Base-by-base conservation (phyloP, 2,888 invertebrate species). In the Holacanthella duospinosa region DNA sequence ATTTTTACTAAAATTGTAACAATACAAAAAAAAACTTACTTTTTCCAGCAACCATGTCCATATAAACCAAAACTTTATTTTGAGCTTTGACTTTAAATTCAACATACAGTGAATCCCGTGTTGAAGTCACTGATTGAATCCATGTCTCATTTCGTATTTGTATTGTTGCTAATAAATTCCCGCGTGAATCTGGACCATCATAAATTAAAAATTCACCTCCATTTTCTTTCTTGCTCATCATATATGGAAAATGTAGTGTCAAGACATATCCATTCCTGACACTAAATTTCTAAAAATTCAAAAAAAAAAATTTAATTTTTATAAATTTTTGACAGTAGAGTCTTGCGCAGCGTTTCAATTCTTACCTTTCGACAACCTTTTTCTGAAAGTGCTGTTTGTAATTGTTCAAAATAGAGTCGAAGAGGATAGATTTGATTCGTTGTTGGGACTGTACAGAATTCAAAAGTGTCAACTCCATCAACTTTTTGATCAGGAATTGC, bases 341-440 rank as follows among this genome's bases (percentile, higher is more conserved):
- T n/a, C n/a, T n/a, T n/a, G n/a, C n/a, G n/a, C n/a, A n/a, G n/a
- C n/a, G n/a, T n/a, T n/a, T n/a, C n/a, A n/a, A n/a, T n/a, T n/a
- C n/a, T 69, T 68, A 81, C 81, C 77, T 91, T 89, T 66, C 83
- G 82, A 74, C 93, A 93, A 66, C 83, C 83, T 77, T 87, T 85
- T 63, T 82, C 80, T 69, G 84, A 83, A 54, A 84, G 84, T 0
- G 85, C 82, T 75, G 86, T 88, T 72, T 84, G 81, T 19, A 85
- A 86, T 77, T 93, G 93, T 71, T 88, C 86, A 71, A 90, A 84
- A 43, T 85, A 88, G 74, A 93, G 82, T 67, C 87, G 85, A 60
- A 93, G 83, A 16, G 93, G 93, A 77, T 88, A 93, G 0, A 89
- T 89, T 79, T 93, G 93, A 69, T 88, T 87, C 21, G 85, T 83